These are phyloP conservation scores for Pyralis farinalis DNA, from an alignment of 2,888 invertebrate species.

Conservation along the genomic window DNA sequence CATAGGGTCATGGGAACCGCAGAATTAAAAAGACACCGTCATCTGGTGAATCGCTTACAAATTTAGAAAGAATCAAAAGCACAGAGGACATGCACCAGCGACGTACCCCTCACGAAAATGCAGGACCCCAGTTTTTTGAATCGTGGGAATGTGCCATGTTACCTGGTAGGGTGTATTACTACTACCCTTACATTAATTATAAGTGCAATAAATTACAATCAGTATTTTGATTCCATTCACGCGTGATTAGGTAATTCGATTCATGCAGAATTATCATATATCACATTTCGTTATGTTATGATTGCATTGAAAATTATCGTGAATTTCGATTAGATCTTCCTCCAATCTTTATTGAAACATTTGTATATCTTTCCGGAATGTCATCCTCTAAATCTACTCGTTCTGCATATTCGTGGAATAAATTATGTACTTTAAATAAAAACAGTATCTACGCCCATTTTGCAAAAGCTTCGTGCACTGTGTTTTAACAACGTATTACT, in stretches of 20 bases:
- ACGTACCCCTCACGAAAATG: conserved; percentile 58
- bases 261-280: conserved; percentile 27
- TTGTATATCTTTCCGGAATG: no score
- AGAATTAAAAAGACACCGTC: conserved; percentile 27
- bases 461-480: neutral
- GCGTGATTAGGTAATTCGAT: conserved; percentile 54
- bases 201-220: conserved; percentile 73
- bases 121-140: conserved; percentile 54
- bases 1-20: conserved; percentile 24
- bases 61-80: conserved; percentile 34
- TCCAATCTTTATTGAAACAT: no score
- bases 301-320: neutral
- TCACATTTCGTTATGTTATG: conserved; percentile 14
- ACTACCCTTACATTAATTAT: conserved; percentile 61
- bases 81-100: conserved; percentile 48
- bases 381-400: no score
- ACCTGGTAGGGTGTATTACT: conserved; percentile 50
- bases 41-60: conserved; percentile 32
- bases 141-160: conserved; percentile 62
- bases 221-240: conserved; percentile 63
- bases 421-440: no score
- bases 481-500: neutral
- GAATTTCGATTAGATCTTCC: neutral
- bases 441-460: no score
- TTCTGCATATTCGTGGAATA: no score